Evolutionary conservation across 2,797 vertebrate species (phyloP).

Genomic region (Syngnathus acus): DNA sequence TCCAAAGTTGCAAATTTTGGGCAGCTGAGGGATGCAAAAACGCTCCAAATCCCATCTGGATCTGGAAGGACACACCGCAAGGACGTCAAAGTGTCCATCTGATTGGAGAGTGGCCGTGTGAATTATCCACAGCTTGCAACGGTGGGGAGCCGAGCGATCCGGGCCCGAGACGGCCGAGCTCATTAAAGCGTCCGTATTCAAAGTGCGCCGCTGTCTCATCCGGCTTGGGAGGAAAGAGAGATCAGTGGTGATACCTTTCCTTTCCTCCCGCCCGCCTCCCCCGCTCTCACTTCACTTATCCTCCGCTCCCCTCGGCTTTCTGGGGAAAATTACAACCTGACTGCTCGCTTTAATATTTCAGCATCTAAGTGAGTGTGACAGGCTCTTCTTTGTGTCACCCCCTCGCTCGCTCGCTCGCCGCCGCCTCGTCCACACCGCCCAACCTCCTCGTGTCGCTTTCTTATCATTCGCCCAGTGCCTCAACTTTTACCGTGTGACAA

Average conservation of each 20-base stretch:
- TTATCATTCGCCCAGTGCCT: conserved; percentile 44
- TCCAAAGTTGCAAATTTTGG: no score
- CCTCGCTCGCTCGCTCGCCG: conserved; percentile 13
- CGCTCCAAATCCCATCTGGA: not conserved
- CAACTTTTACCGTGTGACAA: conserved; percentile 65
- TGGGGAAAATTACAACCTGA: conserved; percentile 78
- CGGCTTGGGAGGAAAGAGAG: conserved; percentile 50
- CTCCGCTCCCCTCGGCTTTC: conserved; percentile 64
- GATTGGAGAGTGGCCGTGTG: conserved; percentile 35
- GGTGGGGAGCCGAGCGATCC: conserved; percentile 38
- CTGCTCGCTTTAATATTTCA: conserved; percentile 77
- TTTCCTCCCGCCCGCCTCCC: conserved; percentile 34
- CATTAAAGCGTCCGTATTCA: conserved; percentile 68
- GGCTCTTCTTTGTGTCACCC: conserved; percentile 65
- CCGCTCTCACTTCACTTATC: conserved; percentile 55
- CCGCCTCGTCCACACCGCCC: conserved; percentile 29
- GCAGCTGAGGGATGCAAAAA: no score
- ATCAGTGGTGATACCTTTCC: conserved; percentile 67
- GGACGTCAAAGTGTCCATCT: no score
- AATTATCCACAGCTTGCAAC: conserved; percentile 62
- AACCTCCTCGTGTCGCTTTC: conserved; percentile 53
- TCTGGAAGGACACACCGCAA: not conserved
- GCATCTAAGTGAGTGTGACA: conserved; percentile 76
- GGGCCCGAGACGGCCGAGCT: conserved; percentile 46
- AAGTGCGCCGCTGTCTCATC: conserved; percentile 60